Evolutionary conservation across 35 echinoderm and acorn worm species (phyloP), one percentile per base, ranked within the genome.

Genomic region (Acanthaster planci): DNA sequence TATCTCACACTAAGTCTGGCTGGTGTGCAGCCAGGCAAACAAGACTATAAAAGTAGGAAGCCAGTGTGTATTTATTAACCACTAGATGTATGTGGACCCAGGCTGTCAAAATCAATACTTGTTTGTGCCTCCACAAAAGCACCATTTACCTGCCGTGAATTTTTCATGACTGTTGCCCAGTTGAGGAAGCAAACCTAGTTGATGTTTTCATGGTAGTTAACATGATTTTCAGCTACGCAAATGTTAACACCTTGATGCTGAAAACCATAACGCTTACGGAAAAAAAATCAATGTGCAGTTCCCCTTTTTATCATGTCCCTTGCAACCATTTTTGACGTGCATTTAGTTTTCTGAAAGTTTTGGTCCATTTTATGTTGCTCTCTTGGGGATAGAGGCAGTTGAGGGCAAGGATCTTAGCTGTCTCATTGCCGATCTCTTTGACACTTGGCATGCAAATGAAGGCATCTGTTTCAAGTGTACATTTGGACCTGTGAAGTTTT

Each of bases 41-140:
- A 72, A 72, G 34, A 72, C 64, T 29, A 72, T 34, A 72, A 72
- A 72, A 72, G 23, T 35, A 29, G 23, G 1, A 72, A 26, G 64
- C 64, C 64, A 72, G 19, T 14, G 7, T 0, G 14, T 26, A 31
- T 72, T 72, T 26, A 31, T 72, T 29, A 72, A 72, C 64, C 64
- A 72, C 64, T 29, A 72, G 18, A 72, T 72, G 29, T 47, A 26
- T 59, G 64, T 72, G 64, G 64, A 29, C 64, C 23, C 21, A 72
- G 64, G 64, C 26, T 26, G 64, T 10, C 22, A 72, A 72, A 72
- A 72, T 72, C 64, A 35, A 72, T 72, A 31, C 64, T 72, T 72
- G 64, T 72, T 72, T 72, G 64, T 26, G 64, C 26, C 9, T 21
- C 7, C n/a, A 23, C 64, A 72, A 72, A 72, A 72, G 64, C 64